A percentile compares a stretch with the other conserved stretches of the same genome.
Evolutionary conservation across 2,888 invertebrate genomes (phyloP).

Genomic region (Dryomyza anilis): DNA sequence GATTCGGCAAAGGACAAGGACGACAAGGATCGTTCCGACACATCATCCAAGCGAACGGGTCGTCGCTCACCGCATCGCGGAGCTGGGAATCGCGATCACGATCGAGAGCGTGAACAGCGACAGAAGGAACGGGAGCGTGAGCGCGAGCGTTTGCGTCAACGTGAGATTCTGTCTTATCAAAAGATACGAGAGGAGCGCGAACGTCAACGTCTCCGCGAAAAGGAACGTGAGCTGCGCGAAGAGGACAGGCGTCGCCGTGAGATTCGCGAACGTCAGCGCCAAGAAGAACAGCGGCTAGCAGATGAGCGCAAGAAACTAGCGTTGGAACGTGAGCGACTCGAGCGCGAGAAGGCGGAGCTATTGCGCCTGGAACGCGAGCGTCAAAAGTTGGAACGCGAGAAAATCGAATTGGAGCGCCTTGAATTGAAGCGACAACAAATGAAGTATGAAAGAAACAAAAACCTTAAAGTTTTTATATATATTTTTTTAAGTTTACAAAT

Average conservation of each 20-base stretch:
- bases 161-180: constrained; percentile 77
- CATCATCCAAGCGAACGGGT: constrained; percentile 34
- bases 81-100: constrained; percentile 37
- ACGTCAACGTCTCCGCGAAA: constrained; percentile 78
- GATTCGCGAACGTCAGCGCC: constrained; percentile 80
- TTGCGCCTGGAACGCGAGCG: constrained; percentile 83
- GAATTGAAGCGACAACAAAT: constrained; percentile 83
- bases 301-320: constrained; percentile 81
- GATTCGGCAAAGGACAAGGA: constrained; percentile 26
- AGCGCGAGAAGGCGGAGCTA: constrained; percentile 85
- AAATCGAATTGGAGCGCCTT: constrained; percentile 77
- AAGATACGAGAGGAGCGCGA: constrained; percentile 82
- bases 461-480: constrained; percentile 21
- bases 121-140: constrained; percentile 44
- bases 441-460: constrained; percentile 62
- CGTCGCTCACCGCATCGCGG: constrained; percentile 23
- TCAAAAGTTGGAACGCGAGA: constrained; percentile 77
- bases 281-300: constrained; percentile 81
- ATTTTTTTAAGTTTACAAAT: constrained; percentile 5
- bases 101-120: constrained; percentile 48
- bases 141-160: constrained; percentile 57
- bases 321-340: constrained; percentile 84
- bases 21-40: constrained; percentile 37
- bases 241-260: constrained; percentile 79
- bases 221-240: constrained; percentile 79